phyloP scores from a whole-genome alignment of 2,797 vertebrate genomes.

The Furcifer pardalis region DNA sequence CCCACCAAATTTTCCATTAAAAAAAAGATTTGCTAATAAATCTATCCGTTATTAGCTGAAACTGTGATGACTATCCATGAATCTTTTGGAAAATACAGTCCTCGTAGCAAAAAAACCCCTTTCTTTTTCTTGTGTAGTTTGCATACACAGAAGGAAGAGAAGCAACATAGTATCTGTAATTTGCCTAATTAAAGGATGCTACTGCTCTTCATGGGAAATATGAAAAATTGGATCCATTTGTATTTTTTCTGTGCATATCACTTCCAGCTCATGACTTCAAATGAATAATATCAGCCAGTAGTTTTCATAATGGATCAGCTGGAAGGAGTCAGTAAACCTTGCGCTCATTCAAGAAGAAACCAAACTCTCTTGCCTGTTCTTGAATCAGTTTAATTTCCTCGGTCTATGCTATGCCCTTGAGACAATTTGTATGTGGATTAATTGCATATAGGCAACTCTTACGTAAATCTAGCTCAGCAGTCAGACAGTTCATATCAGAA shows the following conservation, averaged over 20 bases:
- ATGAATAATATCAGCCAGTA: conserved; percentile 34
- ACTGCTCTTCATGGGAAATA: conserved; percentile 46
- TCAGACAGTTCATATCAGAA: background rate
- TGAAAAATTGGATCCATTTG: conserved; percentile 47
- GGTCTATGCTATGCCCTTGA: background rate
- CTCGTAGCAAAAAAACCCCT: conserved; percentile 16
- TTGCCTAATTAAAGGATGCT: conserved; percentile 48
- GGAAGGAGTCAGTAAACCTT: conserved; percentile 54
- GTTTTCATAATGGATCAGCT: conserved; percentile 52
- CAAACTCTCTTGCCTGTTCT: conserved; percentile 16
- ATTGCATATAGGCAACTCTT: background rate
- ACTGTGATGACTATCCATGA: conserved; percentile 19
- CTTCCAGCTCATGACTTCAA: conserved; percentile 53
- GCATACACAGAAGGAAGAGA: background rate
- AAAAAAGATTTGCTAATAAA: background rate
- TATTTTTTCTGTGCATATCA: conserved; percentile 47
- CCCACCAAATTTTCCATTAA: too few species aligned
- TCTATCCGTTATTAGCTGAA: background rate
- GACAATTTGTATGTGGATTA: conserved; percentile 10
- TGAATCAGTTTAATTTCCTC: conserved; percentile 25
- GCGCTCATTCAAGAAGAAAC: conserved; percentile 46
- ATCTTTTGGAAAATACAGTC: background rate
- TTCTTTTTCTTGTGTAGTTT: conserved; percentile 42
- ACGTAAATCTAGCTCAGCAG: background rate
- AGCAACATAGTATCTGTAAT: background rate